Conservation (phyloP, 2,797 vertebrate genomes). For the Lateolabrax maculatus region DNA sequence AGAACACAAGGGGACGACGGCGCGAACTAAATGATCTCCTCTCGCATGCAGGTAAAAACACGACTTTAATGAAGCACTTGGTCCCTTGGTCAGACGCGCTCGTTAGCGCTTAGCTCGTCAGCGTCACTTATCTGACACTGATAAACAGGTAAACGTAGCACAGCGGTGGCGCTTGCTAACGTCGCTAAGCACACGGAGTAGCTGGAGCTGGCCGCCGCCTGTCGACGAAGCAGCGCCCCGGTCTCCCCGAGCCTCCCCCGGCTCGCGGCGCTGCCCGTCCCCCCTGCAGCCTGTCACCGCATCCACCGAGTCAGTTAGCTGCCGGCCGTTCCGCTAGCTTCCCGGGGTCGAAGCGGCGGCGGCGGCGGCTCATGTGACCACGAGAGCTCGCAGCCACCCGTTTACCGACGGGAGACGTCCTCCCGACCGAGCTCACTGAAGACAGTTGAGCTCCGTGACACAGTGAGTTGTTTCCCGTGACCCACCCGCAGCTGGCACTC, state of each 20-base stretch:
- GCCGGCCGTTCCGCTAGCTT: neutral
- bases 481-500: neutral
- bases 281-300: too few relatives aligned
- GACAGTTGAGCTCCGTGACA: neutral
- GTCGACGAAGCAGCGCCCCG: neutral
- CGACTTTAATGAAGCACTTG: neutral
- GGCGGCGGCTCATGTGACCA: neutral
- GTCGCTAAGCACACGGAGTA: neutral
- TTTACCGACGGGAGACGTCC: too few relatives aligned
- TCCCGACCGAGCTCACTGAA: too few relatives aligned
- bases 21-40: constrained; percentile 29
- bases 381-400: neutral
- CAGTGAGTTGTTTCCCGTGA: neutral
- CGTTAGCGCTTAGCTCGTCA: constrained; percentile 61
- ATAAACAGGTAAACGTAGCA: constrained; percentile 41
- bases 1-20: constrained; percentile 14
- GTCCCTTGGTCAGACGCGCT: constrained; percentile 17
- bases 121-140: constrained; percentile 18
- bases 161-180: neutral
- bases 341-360: neutral
- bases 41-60: constrained; percentile 60
- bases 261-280: too few relatives aligned
- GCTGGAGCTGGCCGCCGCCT: neutral
- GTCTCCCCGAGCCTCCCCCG: too few relatives aligned
- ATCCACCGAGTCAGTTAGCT: too few relatives aligned